Conservation (phyloP, 2,797 vertebrate species). For the Chaetodon trifasciatus region DNA sequence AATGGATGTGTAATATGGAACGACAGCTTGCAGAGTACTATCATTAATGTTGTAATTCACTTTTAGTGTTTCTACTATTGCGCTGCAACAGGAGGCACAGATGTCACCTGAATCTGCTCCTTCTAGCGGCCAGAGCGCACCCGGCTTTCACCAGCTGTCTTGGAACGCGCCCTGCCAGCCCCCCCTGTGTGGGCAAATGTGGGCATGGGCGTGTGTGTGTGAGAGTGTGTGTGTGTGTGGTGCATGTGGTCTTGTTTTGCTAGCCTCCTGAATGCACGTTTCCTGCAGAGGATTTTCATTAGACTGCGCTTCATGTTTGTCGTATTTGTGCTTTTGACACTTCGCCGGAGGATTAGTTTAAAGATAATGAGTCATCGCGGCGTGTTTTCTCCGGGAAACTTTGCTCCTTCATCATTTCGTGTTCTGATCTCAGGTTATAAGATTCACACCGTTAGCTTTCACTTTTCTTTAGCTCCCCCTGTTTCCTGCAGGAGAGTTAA, state of each 20-base stretch:
- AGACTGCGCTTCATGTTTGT: background rate
- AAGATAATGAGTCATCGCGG: constrained; percentile 21
- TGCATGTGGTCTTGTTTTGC: constrained; percentile 1
- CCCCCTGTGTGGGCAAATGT: constrained; percentile 46
- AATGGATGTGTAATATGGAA: constrained; percentile 80
- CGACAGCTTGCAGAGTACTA: constrained; percentile 85
- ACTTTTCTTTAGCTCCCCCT: background rate
- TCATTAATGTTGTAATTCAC: constrained; percentile 86
- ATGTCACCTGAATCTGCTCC: constrained; percentile 84
- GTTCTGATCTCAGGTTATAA: constrained; percentile 6
- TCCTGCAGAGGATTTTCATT: background rate
- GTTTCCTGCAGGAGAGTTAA: constrained; percentile 18
- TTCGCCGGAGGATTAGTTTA: background rate
- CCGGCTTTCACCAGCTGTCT: constrained; percentile 80
- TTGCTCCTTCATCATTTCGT: constrained; percentile 10
- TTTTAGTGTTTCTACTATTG: constrained; percentile 82
- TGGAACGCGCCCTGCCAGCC: constrained; percentile 68
- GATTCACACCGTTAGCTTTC: constrained; percentile 25
- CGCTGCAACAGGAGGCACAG: constrained; percentile 83
- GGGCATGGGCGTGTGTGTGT: constrained; percentile 31
- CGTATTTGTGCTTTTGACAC: background rate
- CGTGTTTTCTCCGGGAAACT: background rate
- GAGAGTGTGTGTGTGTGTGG: constrained; percentile 23
- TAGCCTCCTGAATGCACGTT: constrained; percentile 31
- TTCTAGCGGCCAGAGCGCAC: constrained; percentile 76